Evolutionary conservation across 2,888 invertebrate genomes (phyloP).

Genomic region (Cryptops parisi): DNA sequence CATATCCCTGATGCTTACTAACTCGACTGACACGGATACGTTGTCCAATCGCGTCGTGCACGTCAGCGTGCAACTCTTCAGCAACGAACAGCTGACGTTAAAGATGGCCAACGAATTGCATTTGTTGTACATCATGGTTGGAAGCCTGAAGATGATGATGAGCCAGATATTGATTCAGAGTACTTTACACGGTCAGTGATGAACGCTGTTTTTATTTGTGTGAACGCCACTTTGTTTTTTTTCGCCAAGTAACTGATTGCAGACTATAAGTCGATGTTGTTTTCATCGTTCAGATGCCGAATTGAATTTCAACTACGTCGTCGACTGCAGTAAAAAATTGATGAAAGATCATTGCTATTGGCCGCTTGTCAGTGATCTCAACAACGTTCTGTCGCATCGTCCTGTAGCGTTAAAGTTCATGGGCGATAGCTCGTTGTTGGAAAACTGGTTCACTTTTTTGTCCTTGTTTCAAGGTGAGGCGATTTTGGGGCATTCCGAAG

Average conservation of each 20-base stretch:
- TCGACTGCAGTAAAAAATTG: slow-evolving; percentile 76
- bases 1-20: slow-evolving; percentile 78
- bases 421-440: slow-evolving; percentile 56
- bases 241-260: neutral
- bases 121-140: slow-evolving; percentile 82
- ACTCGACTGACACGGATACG: slow-evolving; percentile 72
- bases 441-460: slow-evolving; percentile 92
- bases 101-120: slow-evolving; percentile 82
- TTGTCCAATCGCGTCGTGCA: slow-evolving; percentile 92
- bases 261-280: neutral
- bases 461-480: slow-evolving; percentile 82
- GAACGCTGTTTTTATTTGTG: neutral
- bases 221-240: neutral
- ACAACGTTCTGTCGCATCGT: slow-evolving; percentile 85
- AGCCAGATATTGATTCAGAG: slow-evolving; percentile 74
- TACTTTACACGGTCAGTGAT: slow-evolving; percentile 56
- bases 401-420: slow-evolving; percentile 82
- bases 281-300: slow-evolving; percentile 19
- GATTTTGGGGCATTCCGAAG: too few species aligned
- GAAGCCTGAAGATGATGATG: slow-evolving; percentile 85
- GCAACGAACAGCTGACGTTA: slow-evolving; percentile 77
- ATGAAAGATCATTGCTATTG: slow-evolving; percentile 99
- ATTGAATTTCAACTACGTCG: slow-evolving; percentile 69
- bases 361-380: slow-evolving; percentile 93
- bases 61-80: slow-evolving; percentile 90